Base-by-base conservation (phyloP, 1,140 invertebrate species). In the Sesamia nonagrioides region DNA sequence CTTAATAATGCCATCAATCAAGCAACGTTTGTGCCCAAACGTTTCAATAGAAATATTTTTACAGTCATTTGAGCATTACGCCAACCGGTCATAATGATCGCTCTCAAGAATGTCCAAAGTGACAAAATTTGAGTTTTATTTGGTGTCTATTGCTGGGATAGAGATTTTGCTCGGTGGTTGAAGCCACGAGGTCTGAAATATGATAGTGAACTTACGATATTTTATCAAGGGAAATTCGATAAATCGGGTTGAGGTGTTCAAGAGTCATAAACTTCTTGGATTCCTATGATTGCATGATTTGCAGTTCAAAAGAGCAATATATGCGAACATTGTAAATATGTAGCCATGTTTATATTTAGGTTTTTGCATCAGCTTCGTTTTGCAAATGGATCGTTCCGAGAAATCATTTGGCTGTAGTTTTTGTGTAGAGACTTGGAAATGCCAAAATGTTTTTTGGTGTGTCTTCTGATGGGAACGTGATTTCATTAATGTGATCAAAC, bases 1-100 rank as follows among this genome's bases (percentile, higher is more conserved):
- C 45, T 35, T 52, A 71, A 52, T 71, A 71, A 52, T 71, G 15
- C 68, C 45, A 52, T 71, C 48, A 71, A 71, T 71, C 68, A 71
- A 18, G 45, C 6, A 17, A 52, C 27, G 27, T 52, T 35, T 71
- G 40, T 35, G 48, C 45, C 68, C 35, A 27, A 17, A 17, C 13
- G 5, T 33, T 71, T 52, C 48, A 71, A 71, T 9, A 71, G 68
- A 71, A 71, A 71, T 52, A 27, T 52, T 71, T 71, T 71, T 71
- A 9, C 8, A 37, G 66, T 35, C 33, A 13, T 48, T 68, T 27
- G 42, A 48, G 42, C 37, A 52, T 35, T 48, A 35, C 48, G 48
- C 27, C 35, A 45, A 33, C 45, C 6, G 21, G 18, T 69, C 45
- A 17, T 42, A 52, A 69, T 33, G 42, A 0, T 69, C 6, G 9